Evolutionary conservation across 1,140 invertebrate species (phyloP).

Genomic region (Pseudomyrmex sp.): DNA sequence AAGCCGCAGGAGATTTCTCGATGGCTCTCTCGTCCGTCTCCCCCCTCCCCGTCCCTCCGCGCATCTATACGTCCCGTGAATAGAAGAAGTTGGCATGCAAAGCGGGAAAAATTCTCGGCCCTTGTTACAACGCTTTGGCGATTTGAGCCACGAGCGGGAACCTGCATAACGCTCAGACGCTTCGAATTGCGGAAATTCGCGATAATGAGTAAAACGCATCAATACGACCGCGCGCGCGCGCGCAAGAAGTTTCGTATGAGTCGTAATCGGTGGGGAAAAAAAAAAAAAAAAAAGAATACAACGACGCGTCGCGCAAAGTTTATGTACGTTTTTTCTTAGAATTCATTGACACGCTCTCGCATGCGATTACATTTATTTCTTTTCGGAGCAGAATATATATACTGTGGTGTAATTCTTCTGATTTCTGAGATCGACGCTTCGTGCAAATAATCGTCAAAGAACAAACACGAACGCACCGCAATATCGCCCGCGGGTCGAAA

Average conservation of each 20-base stretch:
- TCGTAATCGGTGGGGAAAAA: not conserved
- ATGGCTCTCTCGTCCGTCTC: not conserved
- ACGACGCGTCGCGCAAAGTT: not conserved
- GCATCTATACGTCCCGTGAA: conserved; percentile 46
- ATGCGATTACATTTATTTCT: not conserved
- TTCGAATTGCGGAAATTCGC: conserved; percentile 28
- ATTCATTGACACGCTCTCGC: not conserved
- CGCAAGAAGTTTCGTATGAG: not conserved
- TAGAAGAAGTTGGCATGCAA: conserved; percentile 52
- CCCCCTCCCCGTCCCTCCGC: not conserved
- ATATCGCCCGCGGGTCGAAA: conserved; percentile 16
- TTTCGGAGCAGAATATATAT: not conserved
- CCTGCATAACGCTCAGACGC: not conserved
- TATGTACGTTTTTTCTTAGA: not conserved
- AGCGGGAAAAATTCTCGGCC: conserved; percentile 40
- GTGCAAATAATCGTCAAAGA: not conserved
- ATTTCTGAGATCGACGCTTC: conserved; percentile 8
- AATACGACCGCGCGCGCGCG: too few species aligned
- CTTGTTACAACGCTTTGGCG: conserved; percentile 5
- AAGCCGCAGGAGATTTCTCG: conserved; percentile 64
- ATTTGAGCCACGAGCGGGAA: not conserved
- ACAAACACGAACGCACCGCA: not conserved
- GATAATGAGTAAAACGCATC: conserved; percentile 6
- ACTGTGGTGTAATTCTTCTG: not conserved
- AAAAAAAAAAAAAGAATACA: not conserved